Conservation (phyloP, 2,113 vertebrate genomes). For the Felis catus region F.catus_Fca126_mat1.0 CM031419.1:176656001-176656500, state of each 20-base stretch:
- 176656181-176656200: not conserved
- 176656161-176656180: not conserved
- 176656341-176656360: no score
- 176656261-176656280: fast-evolving
- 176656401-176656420: no score
- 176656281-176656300: no score
- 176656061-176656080: not conserved
- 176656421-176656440: no score
- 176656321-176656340: no score
- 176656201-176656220: not conserved
- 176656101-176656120: not conserved
- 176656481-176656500: not conserved
- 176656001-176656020: not conserved
- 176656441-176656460: no score
- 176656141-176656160: not conserved
- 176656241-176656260: not conserved
- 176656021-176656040: not conserved
- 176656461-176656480: not conserved
- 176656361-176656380: no score
- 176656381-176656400: no score
- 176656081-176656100: not conserved
- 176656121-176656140: not conserved
- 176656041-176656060: not conserved
- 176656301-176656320: no score
- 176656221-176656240: not conserved